Evolutionary conservation across 2,113 vertebrate species (phyloP), one percentile per base, ranked within the genome.

Genomic region (Sterna hirundo): DNA sequence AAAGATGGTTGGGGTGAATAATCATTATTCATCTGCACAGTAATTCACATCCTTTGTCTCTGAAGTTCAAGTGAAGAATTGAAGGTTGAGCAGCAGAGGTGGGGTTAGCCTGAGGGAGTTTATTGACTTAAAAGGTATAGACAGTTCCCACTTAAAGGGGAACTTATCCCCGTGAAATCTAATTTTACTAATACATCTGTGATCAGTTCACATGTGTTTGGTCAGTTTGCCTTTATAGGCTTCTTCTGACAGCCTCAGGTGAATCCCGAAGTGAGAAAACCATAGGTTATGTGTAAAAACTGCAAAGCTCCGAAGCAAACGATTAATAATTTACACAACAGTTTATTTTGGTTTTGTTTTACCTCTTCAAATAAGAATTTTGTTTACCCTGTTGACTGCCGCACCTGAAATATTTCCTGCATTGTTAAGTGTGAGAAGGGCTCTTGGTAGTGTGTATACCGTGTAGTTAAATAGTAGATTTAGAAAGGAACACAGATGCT

Each of bases 31-130:
- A 88, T 88, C 17, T 29, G 57, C 30, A 16, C 61, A 95, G 95
- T 96, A 95, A 97, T 94, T 98, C 80, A 95, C 71, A 94, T 69
- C 58, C 60, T 52, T 95, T 49, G 40, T 44, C 71, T 94, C 81
- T 96, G 87, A 97, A 96, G 54, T 97, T 96, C 84, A 91, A 93
- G 69, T 44, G 61, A 95, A 96, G 47, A 92, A 83, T 29, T 93
- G 76, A 96, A 83, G 64, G 42, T 77, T 97, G 69, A 85, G n/a
- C 21, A 93, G 54, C 18, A 94, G 70, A 96, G 65, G 15, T n/a
- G n/a, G 13, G 74, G 69, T 70, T 92, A 96, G 88, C 93, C 91
- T 91, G 65, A 88, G 83, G 94, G 88, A 90, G 44, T 80, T 89
- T 96, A 96, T 91, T 94, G 86, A 94, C 77, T 83, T 94, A 81